A percentile compares a stretch with the other conserved stretches of the same genome.
phyloP scores from a whole-genome alignment of 1,140 invertebrate genomes.

The Aphidius ervi region DNA sequence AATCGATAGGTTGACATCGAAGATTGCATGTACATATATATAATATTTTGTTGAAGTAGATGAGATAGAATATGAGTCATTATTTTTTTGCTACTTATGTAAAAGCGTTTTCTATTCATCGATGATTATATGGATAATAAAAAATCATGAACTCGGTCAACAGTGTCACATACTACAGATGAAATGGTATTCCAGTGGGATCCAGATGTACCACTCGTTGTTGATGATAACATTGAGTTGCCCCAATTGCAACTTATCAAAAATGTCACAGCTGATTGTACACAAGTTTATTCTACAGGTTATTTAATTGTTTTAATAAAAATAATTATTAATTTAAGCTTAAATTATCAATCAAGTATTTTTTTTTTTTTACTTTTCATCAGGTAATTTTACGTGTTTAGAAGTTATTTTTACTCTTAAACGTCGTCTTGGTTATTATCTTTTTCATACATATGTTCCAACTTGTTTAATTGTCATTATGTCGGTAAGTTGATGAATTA shows the following conservation, averaged over 20 bases:
- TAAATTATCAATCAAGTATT: neutral
- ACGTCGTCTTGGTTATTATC: conserved; percentile 77
- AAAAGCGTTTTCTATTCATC: neutral
- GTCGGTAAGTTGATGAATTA: conserved; percentile 61
- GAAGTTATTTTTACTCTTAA: conserved; percentile 83
- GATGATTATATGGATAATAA: conserved; percentile 8
- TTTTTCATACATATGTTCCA: conserved; percentile 85
- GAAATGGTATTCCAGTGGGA: conserved; percentile 90
- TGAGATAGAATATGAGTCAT: neutral
- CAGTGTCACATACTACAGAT: conserved; percentile 86
- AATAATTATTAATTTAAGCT: conserved; percentile 5
- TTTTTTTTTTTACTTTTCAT: conserved; percentile 10
- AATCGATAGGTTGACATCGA: neutral
- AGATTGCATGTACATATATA: neutral
- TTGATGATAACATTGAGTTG: conserved; percentile 84
- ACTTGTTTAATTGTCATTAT: conserved; percentile 85
- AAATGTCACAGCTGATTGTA: conserved; percentile 83
- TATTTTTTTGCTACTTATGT: too few species aligned
- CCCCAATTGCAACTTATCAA: conserved; percentile 80
- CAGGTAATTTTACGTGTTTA: conserved; percentile 84
- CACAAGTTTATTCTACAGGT: conserved; percentile 83
- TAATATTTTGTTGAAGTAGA: neutral
- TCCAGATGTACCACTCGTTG: conserved; percentile 79
- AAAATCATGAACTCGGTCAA: conserved; percentile 37
- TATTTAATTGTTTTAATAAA: conserved; percentile 26